phyloP scores from a whole-genome alignment of 2,888 invertebrate genomes.

The Periphyllus acericola region DNA sequence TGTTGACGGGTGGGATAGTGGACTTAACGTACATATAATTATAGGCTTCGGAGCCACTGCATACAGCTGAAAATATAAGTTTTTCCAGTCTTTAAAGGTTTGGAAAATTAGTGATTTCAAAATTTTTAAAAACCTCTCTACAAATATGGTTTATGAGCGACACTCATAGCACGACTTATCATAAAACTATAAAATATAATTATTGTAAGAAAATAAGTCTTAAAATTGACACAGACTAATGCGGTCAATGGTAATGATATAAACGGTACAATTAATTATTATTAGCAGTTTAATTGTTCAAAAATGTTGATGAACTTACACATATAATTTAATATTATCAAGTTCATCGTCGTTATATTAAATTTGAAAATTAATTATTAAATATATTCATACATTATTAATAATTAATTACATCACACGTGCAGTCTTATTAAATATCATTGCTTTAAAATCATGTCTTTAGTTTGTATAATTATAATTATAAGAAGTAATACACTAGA shows the following conservation, averaged over 20 bases:
- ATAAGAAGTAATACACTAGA: background rate
- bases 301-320: background rate
- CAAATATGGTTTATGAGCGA: no score
- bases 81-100: no score
- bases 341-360: background rate
- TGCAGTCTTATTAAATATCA: background rate
- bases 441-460: background rate
- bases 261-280: background rate
- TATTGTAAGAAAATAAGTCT: no score
- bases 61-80: no score
- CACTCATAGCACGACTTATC: no score
- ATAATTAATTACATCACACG: no score
- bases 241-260: background rate
- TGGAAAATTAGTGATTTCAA: no score
- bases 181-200: no score
- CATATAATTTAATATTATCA: background rate
- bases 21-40: no score
- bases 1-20: no score
- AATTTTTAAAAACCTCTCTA: no score
- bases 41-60: no score
- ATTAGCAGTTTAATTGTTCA: background rate
- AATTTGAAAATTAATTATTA: background rate
- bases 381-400: background rate
- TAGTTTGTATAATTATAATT: background rate
- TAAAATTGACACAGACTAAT: background rate